Evolutionary conservation across 1,140 invertebrate species (phyloP).

Genomic region (Macrocentrus cingulum): DNA sequence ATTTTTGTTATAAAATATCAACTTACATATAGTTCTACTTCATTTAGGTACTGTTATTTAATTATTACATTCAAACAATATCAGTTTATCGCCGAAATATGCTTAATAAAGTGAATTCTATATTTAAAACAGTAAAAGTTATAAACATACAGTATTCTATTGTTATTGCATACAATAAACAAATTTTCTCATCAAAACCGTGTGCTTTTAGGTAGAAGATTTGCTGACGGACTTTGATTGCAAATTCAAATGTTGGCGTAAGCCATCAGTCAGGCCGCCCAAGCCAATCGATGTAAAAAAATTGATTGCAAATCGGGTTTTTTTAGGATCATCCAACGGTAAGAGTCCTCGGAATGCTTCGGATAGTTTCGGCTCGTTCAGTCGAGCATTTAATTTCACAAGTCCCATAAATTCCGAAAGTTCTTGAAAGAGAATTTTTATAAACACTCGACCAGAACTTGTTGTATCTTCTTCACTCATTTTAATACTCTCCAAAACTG

Average conservation of each 20-base stretch:
- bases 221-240: slow-evolving; percentile 40
- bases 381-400: slow-evolving; percentile 83
- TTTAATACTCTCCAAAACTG: slow-evolving; percentile 85
- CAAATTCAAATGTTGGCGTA: slow-evolving; percentile 86
- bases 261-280: slow-evolving; percentile 92
- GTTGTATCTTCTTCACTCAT: slow-evolving; percentile 97
- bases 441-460: slow-evolving; percentile 95
- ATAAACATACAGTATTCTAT: too few relatives aligned
- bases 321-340: slow-evolving; percentile 92
- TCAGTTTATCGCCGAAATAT: too few relatives aligned
- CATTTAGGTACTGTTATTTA: too few relatives aligned
- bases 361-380: slow-evolving; percentile 93
- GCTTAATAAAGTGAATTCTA: too few relatives aligned
- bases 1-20: too few relatives aligned
- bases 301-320: slow-evolving; percentile 98
- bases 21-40: too few relatives aligned
- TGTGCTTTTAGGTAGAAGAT: too few relatives aligned
- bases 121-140: too few relatives aligned
- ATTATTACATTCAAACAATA: too few relatives aligned
- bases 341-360: slow-evolving; percentile 90
- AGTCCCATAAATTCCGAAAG: slow-evolving; percentile 95
- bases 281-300: slow-evolving; percentile 99
- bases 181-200: too few relatives aligned
- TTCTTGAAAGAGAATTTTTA: slow-evolving; percentile 97
- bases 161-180: too few relatives aligned